Evolutionary conservation across 1,140 invertebrate species (phyloP).

Genomic region (Phenacoccus solenopsis): DNA sequence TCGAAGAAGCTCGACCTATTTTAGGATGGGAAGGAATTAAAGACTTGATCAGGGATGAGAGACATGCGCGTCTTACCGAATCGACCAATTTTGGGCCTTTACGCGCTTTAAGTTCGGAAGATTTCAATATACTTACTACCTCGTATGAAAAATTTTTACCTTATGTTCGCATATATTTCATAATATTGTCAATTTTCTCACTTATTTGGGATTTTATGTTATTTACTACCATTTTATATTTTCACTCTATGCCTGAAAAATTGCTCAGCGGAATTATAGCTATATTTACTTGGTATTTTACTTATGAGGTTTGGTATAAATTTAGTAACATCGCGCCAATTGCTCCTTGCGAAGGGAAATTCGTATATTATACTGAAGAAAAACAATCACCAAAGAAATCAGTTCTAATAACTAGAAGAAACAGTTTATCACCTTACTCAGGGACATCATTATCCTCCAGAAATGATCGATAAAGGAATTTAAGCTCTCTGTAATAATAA

Average conservation of each 20-base stretch:
- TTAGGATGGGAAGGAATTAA: constrained; percentile 70
- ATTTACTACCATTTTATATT: constrained; percentile 79
- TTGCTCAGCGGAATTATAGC: constrained; percentile 75
- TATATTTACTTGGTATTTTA: constrained; percentile 80
- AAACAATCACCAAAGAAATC: not conserved
- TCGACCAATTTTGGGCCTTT: not conserved
- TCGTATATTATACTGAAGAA: not conserved
- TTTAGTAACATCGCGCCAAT: not conserved
- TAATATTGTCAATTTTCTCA: constrained; percentile 62
- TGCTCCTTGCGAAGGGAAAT: not conserved
- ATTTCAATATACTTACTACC: constrained; percentile 55
- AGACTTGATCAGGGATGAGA: constrained; percentile 65
- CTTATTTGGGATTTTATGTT: constrained; percentile 91
- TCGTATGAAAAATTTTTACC: constrained; percentile 65
- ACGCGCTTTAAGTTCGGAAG: constrained; percentile 42
- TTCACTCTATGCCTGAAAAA: constrained; percentile 91
- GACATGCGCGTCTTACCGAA: constrained; percentile 48
- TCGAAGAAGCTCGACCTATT: constrained; percentile 79
- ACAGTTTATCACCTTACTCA: not conserved
- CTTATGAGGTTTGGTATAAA: constrained; percentile 70
- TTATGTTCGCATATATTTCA: constrained; percentile 64
- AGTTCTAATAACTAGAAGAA: not conserved
- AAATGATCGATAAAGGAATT: not conserved
- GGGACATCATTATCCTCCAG: not conserved
- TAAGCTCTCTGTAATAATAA: not conserved